phyloP scores from a whole-genome alignment of 1,140 invertebrate species.

The Camponotus pennsylvanicus region DNA sequence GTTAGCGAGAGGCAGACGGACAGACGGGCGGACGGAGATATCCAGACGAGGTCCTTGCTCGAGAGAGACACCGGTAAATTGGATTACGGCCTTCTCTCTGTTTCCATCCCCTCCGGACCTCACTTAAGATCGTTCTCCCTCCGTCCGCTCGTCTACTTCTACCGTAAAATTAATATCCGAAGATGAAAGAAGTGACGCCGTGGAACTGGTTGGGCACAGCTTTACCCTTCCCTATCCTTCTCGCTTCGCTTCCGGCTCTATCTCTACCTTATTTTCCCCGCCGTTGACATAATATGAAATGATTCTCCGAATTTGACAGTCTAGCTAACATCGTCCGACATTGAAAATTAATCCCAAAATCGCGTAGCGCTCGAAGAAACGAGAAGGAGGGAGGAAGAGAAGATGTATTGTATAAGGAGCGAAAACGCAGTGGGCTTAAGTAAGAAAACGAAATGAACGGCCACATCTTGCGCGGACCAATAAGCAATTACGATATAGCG shows the following conservation, averaged over 20 bases:
- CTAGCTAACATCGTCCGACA: slow-evolving; percentile 28
- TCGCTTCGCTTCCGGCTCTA: neutral
- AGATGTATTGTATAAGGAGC: neutral
- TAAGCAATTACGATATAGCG: slow-evolving; percentile 74
- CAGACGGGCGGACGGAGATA: slow-evolving; percentile 54
- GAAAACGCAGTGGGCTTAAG: neutral
- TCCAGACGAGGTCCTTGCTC: slow-evolving; percentile 61
- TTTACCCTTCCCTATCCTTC: slow-evolving; percentile 12
- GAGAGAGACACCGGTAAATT: slow-evolving; percentile 74
- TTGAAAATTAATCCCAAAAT: slow-evolving; percentile 37
- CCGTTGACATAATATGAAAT: slow-evolving; percentile 79
- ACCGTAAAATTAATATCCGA: slow-evolving; percentile 79
- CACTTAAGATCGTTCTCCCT: slow-evolving; percentile 53
- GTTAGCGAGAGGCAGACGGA: slow-evolving; percentile 30
- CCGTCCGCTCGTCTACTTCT: slow-evolving; percentile 53
- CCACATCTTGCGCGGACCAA: slow-evolving; percentile 60
- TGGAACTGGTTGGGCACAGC: slow-evolving; percentile 41
- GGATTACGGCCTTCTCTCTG: slow-evolving; percentile 75
- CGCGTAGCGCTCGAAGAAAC: neutral
- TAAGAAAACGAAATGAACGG: slow-evolving; percentile 36
- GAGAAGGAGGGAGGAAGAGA: neutral
- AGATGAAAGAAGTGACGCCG: slow-evolving; percentile 76
- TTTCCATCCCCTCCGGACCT: slow-evolving; percentile 55
- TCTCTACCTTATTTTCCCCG: slow-evolving; percentile 1
- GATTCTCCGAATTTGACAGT: slow-evolving; percentile 71